Conservation (phyloP, 2,797 vertebrate genomes). For the Rhinatrema bivittatum region DNA sequence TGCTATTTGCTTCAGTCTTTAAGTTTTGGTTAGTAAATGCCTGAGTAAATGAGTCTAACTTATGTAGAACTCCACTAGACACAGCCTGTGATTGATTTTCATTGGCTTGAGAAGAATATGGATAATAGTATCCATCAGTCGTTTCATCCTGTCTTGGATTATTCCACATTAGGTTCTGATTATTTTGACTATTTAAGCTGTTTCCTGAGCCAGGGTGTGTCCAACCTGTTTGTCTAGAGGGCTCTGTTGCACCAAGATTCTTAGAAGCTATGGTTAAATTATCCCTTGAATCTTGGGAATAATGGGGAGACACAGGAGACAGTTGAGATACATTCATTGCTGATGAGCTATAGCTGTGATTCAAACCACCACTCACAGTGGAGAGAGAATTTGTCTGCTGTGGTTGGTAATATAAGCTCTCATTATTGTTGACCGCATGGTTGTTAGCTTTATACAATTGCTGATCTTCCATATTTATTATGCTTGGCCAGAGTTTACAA, state of each 20-base stretch:
- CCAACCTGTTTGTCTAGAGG: conserved; percentile 55
- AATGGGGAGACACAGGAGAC: conserved; percentile 63
- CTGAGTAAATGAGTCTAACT: conserved; percentile 76
- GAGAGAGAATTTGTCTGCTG: conserved; percentile 51
- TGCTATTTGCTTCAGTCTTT: conserved; percentile 61
- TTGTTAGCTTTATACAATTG: conserved; percentile 68
- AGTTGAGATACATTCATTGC: conserved; percentile 57
- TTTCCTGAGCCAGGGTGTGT: conserved; percentile 56
- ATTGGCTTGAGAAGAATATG: conserved; percentile 43
- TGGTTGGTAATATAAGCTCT: conserved; percentile 64
- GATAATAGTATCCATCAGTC: conserved; percentile 53
- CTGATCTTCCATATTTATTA: conserved; percentile 71
- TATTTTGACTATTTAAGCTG: conserved; percentile 50
- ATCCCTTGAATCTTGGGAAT: conserved; percentile 62
- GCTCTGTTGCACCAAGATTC: conserved; percentile 53
- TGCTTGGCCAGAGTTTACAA: conserved; percentile 43
- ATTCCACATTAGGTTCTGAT: conserved; percentile 58
- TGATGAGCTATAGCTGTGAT: conserved; percentile 58
- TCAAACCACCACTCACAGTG: conserved; percentile 36
- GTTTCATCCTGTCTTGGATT: conserved; percentile 44
- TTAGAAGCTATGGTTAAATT: conserved; percentile 60
- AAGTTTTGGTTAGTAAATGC: conserved; percentile 75
- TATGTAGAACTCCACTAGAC: conserved; percentile 62
- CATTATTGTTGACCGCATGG: conserved; percentile 51
- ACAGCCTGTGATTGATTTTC: conserved; percentile 60